phyloP scores from a whole-genome alignment of 2,113 vertebrate genomes.

The Tinamus guttatus region DNA sequence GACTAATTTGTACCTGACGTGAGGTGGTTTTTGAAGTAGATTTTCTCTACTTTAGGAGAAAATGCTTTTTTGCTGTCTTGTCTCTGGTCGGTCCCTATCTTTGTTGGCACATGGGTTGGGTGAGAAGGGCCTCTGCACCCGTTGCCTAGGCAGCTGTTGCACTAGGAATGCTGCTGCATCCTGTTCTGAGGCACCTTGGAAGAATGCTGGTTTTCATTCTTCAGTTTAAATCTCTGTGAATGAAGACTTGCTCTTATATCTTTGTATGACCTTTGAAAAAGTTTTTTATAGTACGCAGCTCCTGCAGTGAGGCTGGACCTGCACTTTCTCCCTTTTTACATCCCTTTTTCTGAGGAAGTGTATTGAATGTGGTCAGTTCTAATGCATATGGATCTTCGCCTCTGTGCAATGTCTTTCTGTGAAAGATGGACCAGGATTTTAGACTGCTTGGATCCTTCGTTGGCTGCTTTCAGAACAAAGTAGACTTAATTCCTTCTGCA shows the following conservation, averaged over 20 bases:
- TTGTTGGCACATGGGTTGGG: not conserved
- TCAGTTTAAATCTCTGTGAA: not conserved
- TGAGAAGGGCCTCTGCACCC: not conserved
- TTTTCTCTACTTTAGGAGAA: not conserved
- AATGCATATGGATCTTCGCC: not conserved
- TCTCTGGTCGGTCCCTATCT: not conserved
- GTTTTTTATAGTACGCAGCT: not conserved
- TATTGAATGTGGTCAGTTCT: not conserved
- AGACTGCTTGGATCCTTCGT: not conserved
- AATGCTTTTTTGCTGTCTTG: not conserved
- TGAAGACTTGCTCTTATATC: not conserved
- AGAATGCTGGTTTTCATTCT: not conserved
- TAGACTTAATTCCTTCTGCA: not conserved
- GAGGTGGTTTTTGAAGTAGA: not conserved
- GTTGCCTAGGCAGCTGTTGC: not conserved
- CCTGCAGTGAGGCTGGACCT: not conserved
- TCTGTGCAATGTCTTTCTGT: not conserved
- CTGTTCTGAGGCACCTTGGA: not conserved
- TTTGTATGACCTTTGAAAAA: not conserved
- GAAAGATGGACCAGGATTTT: not conserved
- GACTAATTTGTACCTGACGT: not conserved
- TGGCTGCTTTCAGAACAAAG: not conserved
- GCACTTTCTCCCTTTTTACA: not conserved
- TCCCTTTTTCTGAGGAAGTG: not conserved
- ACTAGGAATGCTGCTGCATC: not conserved